Conservation (phyloP, 1,140 invertebrate species). For the Eriosoma lanigerum region DNA sequence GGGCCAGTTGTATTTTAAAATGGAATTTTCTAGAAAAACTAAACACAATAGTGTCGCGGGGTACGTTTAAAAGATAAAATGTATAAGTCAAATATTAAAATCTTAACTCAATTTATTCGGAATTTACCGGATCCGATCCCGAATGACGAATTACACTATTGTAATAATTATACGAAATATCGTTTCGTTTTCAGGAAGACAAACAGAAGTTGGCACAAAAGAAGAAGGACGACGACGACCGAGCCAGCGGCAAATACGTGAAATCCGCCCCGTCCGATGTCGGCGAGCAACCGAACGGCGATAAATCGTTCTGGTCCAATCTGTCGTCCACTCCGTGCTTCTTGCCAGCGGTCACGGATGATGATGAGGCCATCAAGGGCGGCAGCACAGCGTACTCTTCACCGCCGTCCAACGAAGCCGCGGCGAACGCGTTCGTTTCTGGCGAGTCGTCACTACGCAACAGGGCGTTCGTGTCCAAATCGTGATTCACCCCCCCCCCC, state of each 20-base stretch:
- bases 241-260: neutral
- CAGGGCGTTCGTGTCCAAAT: slow-evolving; percentile 52
- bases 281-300: neutral
- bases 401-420: neutral
- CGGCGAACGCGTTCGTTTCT: slow-evolving; percentile 38
- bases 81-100: too few relatives aligned
- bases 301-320: slow-evolving; percentile 5
- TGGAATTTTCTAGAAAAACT: too few relatives aligned
- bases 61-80: too few relatives aligned
- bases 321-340: slow-evolving; percentile 49
- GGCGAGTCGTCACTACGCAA: slow-evolving; percentile 44
- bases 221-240: slow-evolving; percentile 25
- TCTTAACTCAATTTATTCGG: too few relatives aligned
- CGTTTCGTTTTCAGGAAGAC: too few relatives aligned
- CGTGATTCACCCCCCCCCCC: neutral
- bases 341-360: slow-evolving; percentile 52
- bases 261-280: neutral
- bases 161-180: too few relatives aligned
- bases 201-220: neutral
- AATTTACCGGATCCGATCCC: too few relatives aligned
- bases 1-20: too few relatives aligned
- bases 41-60: too few relatives aligned
- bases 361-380: neutral
- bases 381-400: slow-evolving; percentile 11
- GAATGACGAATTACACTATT: too few relatives aligned